phyloP scores from a whole-genome alignment of 2,888 invertebrate species.

The Lasioglossum oenotherae region DNA sequence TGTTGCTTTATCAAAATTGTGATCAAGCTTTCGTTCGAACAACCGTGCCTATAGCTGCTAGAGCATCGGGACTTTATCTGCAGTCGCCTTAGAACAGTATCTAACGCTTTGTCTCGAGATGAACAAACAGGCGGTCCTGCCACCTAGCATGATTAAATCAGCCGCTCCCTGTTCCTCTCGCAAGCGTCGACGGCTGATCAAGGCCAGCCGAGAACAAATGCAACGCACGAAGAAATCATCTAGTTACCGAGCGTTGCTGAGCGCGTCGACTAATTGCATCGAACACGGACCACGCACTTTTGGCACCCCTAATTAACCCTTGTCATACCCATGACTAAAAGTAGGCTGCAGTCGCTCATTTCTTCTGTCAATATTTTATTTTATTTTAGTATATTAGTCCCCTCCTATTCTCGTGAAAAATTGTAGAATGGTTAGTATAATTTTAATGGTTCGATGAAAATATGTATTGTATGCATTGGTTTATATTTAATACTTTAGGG shows the following conservation, averaged over 20 bases:
- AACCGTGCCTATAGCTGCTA: neutral
- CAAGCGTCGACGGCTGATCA: neutral
- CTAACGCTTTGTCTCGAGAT: neutral
- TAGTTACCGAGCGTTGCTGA: neutral
- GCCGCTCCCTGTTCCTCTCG: constrained; percentile 11
- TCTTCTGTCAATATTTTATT: neutral
- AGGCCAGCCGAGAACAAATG: constrained; percentile 8
- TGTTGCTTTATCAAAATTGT: neutral
- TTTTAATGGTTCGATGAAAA: too few species aligned
- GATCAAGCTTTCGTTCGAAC: neutral
- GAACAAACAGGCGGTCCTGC: neutral
- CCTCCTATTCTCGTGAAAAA: too few species aligned
- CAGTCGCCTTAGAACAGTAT: neutral
- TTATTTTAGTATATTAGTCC: too few species aligned
- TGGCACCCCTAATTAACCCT: neutral
- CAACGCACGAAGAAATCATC: constrained; percentile 4
- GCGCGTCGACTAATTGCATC: neutral
- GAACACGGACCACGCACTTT: neutral
- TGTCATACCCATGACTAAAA: neutral
- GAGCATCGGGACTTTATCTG: neutral
- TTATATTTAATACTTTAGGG: too few species aligned
- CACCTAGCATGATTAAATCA: neutral
- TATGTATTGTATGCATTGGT: too few species aligned
- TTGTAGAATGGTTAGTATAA: too few species aligned
- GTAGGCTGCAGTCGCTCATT: neutral